A percentile compares a stretch with the other conserved stretches of the same genome.
phyloP scores from a whole-genome alignment of 2,888 invertebrate species.

The Cheilosia vulpina region DNA sequence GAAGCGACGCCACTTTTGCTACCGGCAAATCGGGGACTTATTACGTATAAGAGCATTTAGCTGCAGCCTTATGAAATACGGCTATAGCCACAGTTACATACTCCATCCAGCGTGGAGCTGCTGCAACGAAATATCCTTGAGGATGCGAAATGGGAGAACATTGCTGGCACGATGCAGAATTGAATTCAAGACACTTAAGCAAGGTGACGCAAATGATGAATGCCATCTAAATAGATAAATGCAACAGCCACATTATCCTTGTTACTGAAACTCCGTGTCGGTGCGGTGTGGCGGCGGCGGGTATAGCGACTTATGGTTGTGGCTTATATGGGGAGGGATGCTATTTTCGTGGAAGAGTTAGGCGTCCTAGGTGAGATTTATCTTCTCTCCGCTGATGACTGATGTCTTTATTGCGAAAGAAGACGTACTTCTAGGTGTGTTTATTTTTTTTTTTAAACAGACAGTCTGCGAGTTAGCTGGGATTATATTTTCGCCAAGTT shows the following conservation, averaged over 20 bases:
- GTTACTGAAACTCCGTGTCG: slow-evolving; percentile 32
- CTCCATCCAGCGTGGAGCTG: slow-evolving; percentile 36
- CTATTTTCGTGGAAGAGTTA: slow-evolving; percentile 20
- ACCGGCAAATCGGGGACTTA: slow-evolving; percentile 56
- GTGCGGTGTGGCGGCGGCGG: neutral
- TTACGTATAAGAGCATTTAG: slow-evolving; percentile 70
- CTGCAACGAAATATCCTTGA: slow-evolving; percentile 44
- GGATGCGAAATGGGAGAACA: slow-evolving; percentile 38
- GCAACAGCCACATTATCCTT: slow-evolving; percentile 70
- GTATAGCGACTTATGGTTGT: slow-evolving; percentile 32
- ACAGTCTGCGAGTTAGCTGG: too few species aligned
- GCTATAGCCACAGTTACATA: slow-evolving; percentile 16
- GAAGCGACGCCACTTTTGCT: slow-evolving; percentile 47
- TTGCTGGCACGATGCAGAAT: slow-evolving; percentile 70
- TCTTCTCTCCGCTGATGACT: slow-evolving; percentile 1
- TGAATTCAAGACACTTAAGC: slow-evolving; percentile 70
- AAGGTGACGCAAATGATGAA: slow-evolving; percentile 72
- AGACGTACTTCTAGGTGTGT: too few species aligned
- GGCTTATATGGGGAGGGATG: slow-evolving; percentile 8
- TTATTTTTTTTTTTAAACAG: too few species aligned
- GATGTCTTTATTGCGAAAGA: slow-evolving; percentile 15
- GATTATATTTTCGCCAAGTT: too few species aligned
- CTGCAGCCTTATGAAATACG: slow-evolving; percentile 53
- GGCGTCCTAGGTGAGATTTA: slow-evolving; percentile 31
- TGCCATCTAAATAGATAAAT: slow-evolving; percentile 70